Evolutionary conservation across 2,113 vertebrate genomes (phyloP), one percentile per base, ranked within the genome.

Genomic region (Pungitius pungitius): DNA sequence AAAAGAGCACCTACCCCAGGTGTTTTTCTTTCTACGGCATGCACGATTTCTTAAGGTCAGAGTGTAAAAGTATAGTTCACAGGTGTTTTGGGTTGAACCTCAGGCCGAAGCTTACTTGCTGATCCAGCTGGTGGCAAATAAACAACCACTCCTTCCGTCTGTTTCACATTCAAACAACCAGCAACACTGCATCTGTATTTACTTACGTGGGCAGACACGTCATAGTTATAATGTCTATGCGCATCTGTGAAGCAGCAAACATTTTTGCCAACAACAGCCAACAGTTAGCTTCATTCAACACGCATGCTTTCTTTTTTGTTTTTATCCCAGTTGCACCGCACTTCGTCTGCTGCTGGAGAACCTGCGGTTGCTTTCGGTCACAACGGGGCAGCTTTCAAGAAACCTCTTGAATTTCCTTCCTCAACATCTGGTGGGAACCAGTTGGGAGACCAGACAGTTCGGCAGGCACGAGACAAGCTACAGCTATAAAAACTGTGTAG

Each of bases 81-180:
- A 8, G 15, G 62, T 91, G 91, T 92, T 92, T 91, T 82, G 64
- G 69, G 89, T 91, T 85, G 67, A 89, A 86, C 88, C 88, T 87
- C 45, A 27, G 49, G 14, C 45, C 67, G 57, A 69, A 27, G 68
- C 54, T 60, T 69, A 84, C 64, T 75, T 79, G 77, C 82, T 79
- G 81, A 81, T 78, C 54, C 68, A 86, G 83, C 80, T 91, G 92
- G 91, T 93, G 88, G 67, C 90, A 91, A 75, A 84, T 87, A 93
- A 93, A 85, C 91, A 89, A 62, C 39, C 61, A 33, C 81, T 42
- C 75, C 37, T 78, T 64, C 55, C 51, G 55, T 73, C 39, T 91
- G 87, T 92, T 92, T 90, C 40, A 77, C 75, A 73, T 80, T 68
- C 79, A 90, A 91, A 91, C 89, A 92, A 75, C 55, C 68, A 73